phyloP scores from a whole-genome alignment of 2,888 invertebrate genomes.

The Leucophenga montana region DNA sequence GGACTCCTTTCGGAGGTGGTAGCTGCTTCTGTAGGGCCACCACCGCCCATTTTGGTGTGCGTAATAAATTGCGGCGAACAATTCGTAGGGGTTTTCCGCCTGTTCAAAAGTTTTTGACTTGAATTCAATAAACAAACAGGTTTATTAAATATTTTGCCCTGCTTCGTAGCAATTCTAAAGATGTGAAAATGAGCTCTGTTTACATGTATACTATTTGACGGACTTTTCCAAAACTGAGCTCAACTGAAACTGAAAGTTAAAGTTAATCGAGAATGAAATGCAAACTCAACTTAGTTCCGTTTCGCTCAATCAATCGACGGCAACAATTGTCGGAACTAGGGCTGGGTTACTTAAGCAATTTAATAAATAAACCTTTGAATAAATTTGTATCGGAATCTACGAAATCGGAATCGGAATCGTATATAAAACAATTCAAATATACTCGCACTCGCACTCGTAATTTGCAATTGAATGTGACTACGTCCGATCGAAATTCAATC shows the following conservation, averaged over 20 bases:
- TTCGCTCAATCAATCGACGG: background rate
- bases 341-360: too few relatives aligned
- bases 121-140: constrained; percentile 65
- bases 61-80: constrained; percentile 53
- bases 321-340: too few relatives aligned
- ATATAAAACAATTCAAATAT: too few relatives aligned
- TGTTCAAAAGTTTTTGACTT: constrained; percentile 63
- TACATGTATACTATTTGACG: background rate
- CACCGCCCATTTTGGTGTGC: constrained; percentile 32
- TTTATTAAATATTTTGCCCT: constrained; percentile 60
- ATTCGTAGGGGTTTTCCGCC: constrained; percentile 51
- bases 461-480: too few relatives aligned
- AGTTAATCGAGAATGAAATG: constrained; percentile 10
- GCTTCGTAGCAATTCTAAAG: constrained; percentile 38
- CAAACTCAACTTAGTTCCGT: constrained; percentile 16
- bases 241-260: background rate
- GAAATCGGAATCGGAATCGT: too few relatives aligned
- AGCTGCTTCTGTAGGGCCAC: background rate
- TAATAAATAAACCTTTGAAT: too few relatives aligned
- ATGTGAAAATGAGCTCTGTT: constrained; percentile 4
- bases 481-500: too few relatives aligned
- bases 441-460: too few relatives aligned
- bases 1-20: background rate
- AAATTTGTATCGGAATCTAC: too few relatives aligned
- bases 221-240: background rate